Evolutionary conservation across 2,113 vertebrate genomes (phyloP), one percentile per base, ranked within the genome.

Genomic region (Anolis sagrei): DNA sequence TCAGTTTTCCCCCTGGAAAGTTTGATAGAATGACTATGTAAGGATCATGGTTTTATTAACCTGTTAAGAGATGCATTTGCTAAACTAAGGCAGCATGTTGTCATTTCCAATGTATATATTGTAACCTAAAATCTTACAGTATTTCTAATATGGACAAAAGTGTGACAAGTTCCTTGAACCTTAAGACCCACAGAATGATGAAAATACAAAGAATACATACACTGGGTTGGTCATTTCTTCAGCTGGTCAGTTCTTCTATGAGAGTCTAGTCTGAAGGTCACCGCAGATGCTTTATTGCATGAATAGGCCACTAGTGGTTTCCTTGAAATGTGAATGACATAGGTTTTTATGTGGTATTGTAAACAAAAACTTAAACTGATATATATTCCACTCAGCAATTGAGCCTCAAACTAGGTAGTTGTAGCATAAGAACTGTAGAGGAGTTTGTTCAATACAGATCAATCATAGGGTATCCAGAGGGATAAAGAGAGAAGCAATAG

Each of bases 21-120:
- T 96, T 92, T 95, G 95, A 95, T 94, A 90, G 94, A 95, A 95
- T 93, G 85, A 92, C 95, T 95, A 84, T 93, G 91, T 93, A 94
- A 93, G 83, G 95, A 97, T 96, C 95, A 92, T 90, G 94, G 95
- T 96, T 96, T 96, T 96, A 95, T 96, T 96, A 96, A 96, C 95
- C 96, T 96, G 95, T 96, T 96, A 96, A 95, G 93, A 96, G 89
- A 91, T 88, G 89, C 93, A 91, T 95, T 94, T 95, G 89, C 91
- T 93, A 95, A 95, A 93, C 85, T 84, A 79, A 10, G 91, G 90
- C 91, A 92, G 93, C 87, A 48, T 94, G 94, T 91, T 95, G 91
- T 90, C 84, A 64, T 93, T 90, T 90, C 88, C 83, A 48, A 76
- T 83, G 2, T 84, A 88, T 79, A 83, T 84, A 69, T 90, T 88